Conservation (phyloP, 2,113 vertebrate genomes). For the Sminthopsis crassicaudata region DNA sequence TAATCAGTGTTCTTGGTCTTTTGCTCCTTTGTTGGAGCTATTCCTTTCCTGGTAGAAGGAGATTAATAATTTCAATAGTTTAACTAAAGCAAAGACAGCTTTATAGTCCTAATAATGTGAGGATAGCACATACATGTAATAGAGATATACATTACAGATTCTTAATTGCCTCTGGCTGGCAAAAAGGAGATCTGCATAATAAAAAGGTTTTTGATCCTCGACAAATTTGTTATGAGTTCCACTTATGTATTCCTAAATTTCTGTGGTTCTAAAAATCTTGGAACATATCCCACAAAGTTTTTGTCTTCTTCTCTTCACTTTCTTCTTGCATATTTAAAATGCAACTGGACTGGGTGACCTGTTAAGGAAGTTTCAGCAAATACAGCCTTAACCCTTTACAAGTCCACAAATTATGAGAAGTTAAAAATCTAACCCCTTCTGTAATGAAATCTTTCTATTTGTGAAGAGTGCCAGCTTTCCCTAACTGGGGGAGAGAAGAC, state of each 20-base stretch:
- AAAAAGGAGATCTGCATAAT: background rate
- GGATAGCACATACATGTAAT: background rate
- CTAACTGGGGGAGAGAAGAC: background rate
- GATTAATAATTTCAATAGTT: constrained; percentile 65
- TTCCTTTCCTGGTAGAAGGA: constrained; percentile 56
- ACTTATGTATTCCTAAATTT: background rate
- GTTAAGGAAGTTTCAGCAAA: background rate
- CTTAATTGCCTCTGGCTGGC: background rate
- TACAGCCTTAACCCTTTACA: background rate
- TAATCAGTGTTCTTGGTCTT: background rate
- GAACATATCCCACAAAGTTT: background rate
- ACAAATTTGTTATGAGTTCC: constrained; percentile 3
- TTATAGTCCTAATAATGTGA: constrained; percentile 62
- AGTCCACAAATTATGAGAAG: background rate
- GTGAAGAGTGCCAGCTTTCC: background rate
- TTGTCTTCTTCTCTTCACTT: background rate
- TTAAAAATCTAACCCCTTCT: background rate
- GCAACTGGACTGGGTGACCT: background rate
- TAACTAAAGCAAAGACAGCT: constrained; percentile 72
- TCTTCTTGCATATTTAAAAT: background rate
- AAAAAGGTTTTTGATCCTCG: constrained; percentile 30
- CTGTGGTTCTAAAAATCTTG: background rate
- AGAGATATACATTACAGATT: constrained; percentile 35
- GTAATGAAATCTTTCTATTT: no score
- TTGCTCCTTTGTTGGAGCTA: constrained; percentile 41